A percentile compares a stretch with the other conserved stretches of the same genome.
Evolutionary conservation across 2,888 invertebrate species (phyloP).

Genomic region (Pammene fasciana): DNA sequence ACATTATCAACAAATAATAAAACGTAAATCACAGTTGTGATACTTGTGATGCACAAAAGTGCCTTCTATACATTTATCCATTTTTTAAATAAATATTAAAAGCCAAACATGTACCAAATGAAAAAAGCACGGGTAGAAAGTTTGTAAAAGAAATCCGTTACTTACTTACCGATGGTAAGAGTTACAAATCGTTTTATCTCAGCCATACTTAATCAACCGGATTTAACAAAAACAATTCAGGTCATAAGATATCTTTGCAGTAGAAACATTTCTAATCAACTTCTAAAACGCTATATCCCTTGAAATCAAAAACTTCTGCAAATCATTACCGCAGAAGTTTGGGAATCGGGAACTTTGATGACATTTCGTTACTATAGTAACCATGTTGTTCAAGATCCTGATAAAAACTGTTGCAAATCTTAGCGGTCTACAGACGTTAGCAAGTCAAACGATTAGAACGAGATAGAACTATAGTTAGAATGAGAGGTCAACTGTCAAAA

Average conservation of each 20-base stretch:
- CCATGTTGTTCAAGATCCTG: constrained; percentile 7
- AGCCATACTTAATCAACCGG: constrained; percentile 37
- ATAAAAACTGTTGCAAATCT: background rate
- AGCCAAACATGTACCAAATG: too few relatives aligned
- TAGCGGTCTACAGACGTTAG: too few relatives aligned
- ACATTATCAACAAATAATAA: too few relatives aligned
- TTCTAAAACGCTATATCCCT: background rate
- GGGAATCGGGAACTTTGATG: background rate
- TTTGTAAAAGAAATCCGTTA: background rate
- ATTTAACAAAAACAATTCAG: background rate
- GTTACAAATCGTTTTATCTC: constrained; percentile 45
- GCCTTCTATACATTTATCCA: too few relatives aligned
- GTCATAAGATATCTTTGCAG: background rate
- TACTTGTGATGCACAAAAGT: too few relatives aligned
- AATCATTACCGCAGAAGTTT: background rate
- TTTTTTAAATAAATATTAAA: too few relatives aligned
- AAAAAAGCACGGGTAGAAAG: background rate
- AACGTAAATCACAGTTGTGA: too few relatives aligned
- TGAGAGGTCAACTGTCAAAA: too few relatives aligned
- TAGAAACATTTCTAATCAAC: background rate
- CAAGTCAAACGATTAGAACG: too few relatives aligned
- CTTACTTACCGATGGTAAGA: constrained; percentile 46
- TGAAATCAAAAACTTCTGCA: constrained; percentile 3
- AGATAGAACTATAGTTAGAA: too few relatives aligned
- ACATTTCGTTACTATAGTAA: constrained; percentile 17